A percentile compares a stretch with the other conserved stretches of the same genome.
Evolutionary conservation across 2,113 vertebrate genomes (phyloP).

Genomic region (Trachemys scripta): DNA sequence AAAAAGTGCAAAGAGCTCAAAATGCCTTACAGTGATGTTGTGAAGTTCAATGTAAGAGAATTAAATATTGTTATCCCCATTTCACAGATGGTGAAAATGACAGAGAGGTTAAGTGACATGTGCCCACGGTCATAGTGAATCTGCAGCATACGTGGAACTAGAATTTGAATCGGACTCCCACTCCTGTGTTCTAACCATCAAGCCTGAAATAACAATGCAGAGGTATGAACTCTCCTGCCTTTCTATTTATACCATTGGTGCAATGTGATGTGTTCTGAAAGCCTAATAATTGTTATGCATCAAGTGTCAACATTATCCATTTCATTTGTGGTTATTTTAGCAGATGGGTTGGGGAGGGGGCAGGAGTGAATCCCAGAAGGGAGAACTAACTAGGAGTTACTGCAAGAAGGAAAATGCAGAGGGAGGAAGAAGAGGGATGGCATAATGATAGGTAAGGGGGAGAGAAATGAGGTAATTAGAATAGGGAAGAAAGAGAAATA

Average conservation of each 20-base stretch:
- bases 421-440: not conserved
- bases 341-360: not conserved
- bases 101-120: too few relatives aligned
- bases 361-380: not conserved
- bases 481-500: not conserved
- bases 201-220: not conserved
- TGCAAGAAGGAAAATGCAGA: not conserved
- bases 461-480: not conserved
- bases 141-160: not conserved
- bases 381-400: not conserved
- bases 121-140: not conserved
- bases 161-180: not conserved
- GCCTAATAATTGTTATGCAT: not conserved
- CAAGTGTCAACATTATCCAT: not conserved
- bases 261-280: not conserved
- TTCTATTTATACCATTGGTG: not conserved
- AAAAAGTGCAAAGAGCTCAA: too few relatives aligned
- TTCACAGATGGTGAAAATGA: too few relatives aligned
- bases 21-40: too few relatives aligned
- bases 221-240: not conserved
- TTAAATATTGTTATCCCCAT: too few relatives aligned
- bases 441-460: not conserved
- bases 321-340: conserved; percentile 8
- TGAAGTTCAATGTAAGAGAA: too few relatives aligned
- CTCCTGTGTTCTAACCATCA: not conserved